Base-by-base conservation (phyloP, 2,888 invertebrate species). In the Drosophila flavopinicola region DNA sequence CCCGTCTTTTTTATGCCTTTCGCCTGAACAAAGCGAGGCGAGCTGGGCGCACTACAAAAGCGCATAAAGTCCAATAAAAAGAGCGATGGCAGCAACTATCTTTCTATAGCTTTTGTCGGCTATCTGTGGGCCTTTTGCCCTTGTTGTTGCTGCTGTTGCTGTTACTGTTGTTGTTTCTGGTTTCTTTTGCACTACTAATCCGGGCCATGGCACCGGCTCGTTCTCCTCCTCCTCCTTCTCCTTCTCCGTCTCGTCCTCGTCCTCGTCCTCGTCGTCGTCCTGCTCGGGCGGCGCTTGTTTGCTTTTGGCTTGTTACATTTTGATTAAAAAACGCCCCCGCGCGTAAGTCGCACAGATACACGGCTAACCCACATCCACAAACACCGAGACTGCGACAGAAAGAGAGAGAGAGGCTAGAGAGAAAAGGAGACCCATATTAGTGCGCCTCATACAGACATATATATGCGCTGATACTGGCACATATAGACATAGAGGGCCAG, bases 321-420 rank as follows among this genome's bases (percentile, higher is more conserved):
- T 84, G 83, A 84, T 84, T 84, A 84, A 84, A 84, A 82, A 84
- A 83, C 78, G 83, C 87, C 85, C 87, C 87, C 87, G 85, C 85
- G 78, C 78, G 69, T 83, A 74, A 74, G 80, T 83, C 67, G 53
- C 66, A 60, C 63, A 74, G 58, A 64, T 63, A 57, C 75, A 78
- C 54, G 58, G 56, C 68, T 60, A 66, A 65, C 56, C 45, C 57
- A 71, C 54, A 75, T 57, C 13, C 30, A 53, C 58, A 66, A 38
- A 29, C 49, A 57, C 11, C 23, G 17, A 38, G 10, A 47, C 6
- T 17, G 11, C 10, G 11, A 27, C 27, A 39, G 17, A 39, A 20
- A 23, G 1, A 24, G 9, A 10, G 3, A 47, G 15, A 32, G 6
- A 33, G 23, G 49, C 5, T 15, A 7, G 17, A 3, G 29, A 9